Evolutionary conservation across 2,797 vertebrate genomes (phyloP).

Genomic region (Rhinella marina): DNA sequence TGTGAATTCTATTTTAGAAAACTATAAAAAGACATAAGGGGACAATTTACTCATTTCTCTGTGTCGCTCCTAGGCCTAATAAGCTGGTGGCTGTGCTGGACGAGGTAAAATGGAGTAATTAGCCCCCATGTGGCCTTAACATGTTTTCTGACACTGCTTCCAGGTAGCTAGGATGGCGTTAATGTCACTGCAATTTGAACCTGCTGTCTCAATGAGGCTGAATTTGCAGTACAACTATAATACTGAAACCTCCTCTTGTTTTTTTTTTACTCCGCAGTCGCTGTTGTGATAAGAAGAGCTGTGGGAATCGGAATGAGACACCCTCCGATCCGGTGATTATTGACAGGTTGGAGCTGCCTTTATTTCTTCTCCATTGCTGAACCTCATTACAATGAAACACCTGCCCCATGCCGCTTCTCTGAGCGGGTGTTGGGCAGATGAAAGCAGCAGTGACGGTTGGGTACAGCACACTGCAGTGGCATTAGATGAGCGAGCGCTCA

Average conservation of each 20-base stretch:
- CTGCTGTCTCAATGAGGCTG: constrained; percentile 77
- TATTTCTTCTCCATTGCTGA: constrained; percentile 69
- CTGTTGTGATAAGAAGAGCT: constrained; percentile 99
- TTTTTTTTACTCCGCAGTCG: constrained; percentile 79
- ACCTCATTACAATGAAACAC: constrained; percentile 78
- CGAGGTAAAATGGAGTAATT: constrained; percentile 79
- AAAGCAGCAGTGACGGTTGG: constrained; percentile 49
- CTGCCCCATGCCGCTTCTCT: constrained; percentile 75
- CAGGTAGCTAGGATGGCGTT: constrained; percentile 46
- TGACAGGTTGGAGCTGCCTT: constrained; percentile 94
- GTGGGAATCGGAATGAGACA: constrained; percentile 98
- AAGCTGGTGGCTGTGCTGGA: constrained; percentile 71
- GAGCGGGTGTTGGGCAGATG: constrained; percentile 66
- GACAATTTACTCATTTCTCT: constrained; percentile 35
- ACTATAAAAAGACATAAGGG: background rate
- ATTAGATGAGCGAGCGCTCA: constrained; percentile 33
- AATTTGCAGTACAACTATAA: constrained; percentile 78
- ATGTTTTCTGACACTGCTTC: constrained; percentile 68
- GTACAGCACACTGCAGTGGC: background rate
- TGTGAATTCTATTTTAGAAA: background rate
- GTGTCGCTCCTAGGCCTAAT: constrained; percentile 42
- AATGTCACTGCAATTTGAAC: constrained; percentile 72
- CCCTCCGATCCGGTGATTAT: constrained; percentile 99
- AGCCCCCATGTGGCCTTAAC: constrained; percentile 78
- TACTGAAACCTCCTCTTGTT: constrained; percentile 77